A percentile compares a stretch with the other conserved stretches of the same genome.
phyloP scores from a whole-genome alignment of 2,888 invertebrate genomes.

The Achlya flavicornis region DNA sequence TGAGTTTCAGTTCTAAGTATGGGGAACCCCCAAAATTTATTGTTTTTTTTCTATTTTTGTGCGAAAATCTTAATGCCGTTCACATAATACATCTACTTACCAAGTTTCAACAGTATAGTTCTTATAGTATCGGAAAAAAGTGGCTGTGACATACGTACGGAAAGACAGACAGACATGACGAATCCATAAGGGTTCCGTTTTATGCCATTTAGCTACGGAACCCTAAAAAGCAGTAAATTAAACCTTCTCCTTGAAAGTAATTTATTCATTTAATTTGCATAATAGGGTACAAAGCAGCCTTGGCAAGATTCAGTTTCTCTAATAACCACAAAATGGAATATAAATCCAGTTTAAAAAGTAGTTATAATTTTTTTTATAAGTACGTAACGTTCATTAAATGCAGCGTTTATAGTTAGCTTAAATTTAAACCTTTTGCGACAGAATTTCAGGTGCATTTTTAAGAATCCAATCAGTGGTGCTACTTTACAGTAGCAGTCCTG shows the following conservation, averaged over 20 bases:
- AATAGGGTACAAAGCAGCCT: background rate
- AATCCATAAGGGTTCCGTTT: too few relatives aligned
- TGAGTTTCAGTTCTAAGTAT: too few relatives aligned
- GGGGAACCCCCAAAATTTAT: too few relatives aligned
- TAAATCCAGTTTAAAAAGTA: background rate
- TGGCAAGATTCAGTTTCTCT: conserved; percentile 2
- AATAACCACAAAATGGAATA: background rate
- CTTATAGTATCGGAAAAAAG: too few relatives aligned
- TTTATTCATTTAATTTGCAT: background rate
- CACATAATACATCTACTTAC: too few relatives aligned
- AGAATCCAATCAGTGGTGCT: background rate
- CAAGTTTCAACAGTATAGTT: too few relatives aligned
- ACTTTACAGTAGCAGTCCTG: background rate
- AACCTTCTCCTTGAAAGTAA: background rate
- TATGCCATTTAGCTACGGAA: too few relatives aligned
- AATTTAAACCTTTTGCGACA: background rate
- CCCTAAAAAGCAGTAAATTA: too few relatives aligned
- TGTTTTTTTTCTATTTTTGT: too few relatives aligned
- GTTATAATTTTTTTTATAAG: background rate
- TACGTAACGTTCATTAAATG: background rate
- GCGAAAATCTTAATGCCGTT: too few relatives aligned
- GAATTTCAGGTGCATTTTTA: background rate
- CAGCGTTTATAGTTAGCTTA: background rate
- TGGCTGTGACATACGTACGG: too few relatives aligned
- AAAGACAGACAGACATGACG: too few relatives aligned